A percentile compares a stretch with the other conserved stretches of the same genome.
Conservation (phyloP, 2,888 invertebrate species). For the Leucania comma region DNA sequence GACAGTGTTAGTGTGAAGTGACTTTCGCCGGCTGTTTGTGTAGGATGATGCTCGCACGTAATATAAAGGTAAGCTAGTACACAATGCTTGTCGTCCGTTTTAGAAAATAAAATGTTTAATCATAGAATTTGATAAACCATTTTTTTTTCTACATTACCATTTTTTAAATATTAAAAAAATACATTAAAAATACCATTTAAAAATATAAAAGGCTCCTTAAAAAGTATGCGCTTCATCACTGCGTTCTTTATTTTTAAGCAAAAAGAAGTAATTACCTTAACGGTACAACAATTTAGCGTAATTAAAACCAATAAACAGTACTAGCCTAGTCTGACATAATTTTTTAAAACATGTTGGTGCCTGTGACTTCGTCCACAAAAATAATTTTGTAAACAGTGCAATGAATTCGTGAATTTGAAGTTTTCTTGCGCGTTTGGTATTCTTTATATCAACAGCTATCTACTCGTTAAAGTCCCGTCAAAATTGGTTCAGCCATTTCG, state of each 20-base stretch:
- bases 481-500: too few relatives aligned
- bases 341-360: neutral
- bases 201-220: neutral
- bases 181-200: too few relatives aligned
- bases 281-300: neutral
- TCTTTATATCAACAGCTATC: too few relatives aligned
- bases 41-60: constrained; percentile 84
- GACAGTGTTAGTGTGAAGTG: constrained; percentile 80
- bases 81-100: neutral
- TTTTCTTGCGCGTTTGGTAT: too few relatives aligned
- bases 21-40: constrained; percentile 79
- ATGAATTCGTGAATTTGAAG: too few relatives aligned
- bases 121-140: neutral
- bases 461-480: too few relatives aligned
- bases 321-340: neutral
- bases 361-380: too few relatives aligned
- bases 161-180: too few relatives aligned
- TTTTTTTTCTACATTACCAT: too few relatives aligned
- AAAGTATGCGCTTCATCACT: neutral
- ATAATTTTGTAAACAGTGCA: too few relatives aligned
- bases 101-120: too few relatives aligned
- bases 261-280: neutral
- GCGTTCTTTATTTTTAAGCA: neutral
- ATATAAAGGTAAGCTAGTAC: constrained; percentile 77
- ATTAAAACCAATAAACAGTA: neutral